Evolutionary conservation across 2,797 vertebrate genomes (phyloP).

Genomic region (Leptoclinus maculatus): DNA sequence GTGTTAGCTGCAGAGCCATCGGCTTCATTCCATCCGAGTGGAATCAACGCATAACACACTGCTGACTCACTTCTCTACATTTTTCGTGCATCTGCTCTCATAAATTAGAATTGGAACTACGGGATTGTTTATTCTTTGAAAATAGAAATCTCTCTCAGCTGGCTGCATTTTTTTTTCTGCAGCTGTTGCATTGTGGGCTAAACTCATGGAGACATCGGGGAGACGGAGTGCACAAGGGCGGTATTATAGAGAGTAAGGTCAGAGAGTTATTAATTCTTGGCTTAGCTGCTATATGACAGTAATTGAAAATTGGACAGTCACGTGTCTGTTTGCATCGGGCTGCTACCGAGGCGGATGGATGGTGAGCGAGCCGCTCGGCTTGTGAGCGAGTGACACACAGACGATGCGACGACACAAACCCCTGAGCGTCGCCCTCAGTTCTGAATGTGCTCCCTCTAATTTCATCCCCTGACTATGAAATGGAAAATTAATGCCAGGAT

Average conservation of each 20-base stretch:
- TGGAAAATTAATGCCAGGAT: constrained; percentile 73
- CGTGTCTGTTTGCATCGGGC: constrained; percentile 55
- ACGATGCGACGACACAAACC: constrained; percentile 67
- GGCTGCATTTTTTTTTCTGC: constrained; percentile 52
- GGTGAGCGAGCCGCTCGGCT: constrained; percentile 3
- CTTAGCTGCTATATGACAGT: constrained; percentile 70
- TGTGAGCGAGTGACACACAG: constrained; percentile 40
- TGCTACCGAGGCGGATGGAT: constrained; percentile 43
- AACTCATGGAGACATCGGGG: constrained; percentile 64
- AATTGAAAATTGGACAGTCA: constrained; percentile 67
- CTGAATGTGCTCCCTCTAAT: constrained; percentile 67
- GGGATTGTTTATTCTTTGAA: constrained; percentile 50
- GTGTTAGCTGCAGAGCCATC: constrained; percentile 50
- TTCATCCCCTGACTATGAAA: constrained; percentile 70
- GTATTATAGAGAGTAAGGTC: constrained; percentile 76
- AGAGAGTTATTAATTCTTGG: constrained; percentile 74
- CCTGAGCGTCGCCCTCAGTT: constrained; percentile 56
- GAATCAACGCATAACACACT: constrained; percentile 75
- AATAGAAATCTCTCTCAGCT: constrained; percentile 46
- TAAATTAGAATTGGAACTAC: constrained; percentile 52
- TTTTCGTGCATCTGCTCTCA: constrained; percentile 62
- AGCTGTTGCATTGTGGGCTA: constrained; percentile 76
- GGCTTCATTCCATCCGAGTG: constrained; percentile 50
- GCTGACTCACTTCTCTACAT: constrained; percentile 76
- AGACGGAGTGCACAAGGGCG: constrained; percentile 75